Evolutionary conservation across 2,113 vertebrate species (phyloP).

Genomic region (Erpornis zantholeuca): DNA sequence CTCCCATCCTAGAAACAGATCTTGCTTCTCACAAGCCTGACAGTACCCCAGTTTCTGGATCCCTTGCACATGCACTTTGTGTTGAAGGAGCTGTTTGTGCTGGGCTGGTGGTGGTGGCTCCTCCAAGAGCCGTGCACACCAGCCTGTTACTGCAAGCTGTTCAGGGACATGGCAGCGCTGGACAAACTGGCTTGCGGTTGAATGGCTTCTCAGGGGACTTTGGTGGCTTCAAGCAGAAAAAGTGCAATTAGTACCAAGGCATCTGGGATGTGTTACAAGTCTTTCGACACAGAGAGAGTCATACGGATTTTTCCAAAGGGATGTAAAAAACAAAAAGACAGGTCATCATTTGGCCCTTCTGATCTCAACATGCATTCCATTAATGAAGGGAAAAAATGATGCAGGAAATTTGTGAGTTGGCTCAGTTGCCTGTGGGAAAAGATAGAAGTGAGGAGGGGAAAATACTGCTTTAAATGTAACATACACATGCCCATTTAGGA

Average conservation of each 20-base stretch:
- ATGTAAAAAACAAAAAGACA: background rate
- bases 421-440: conserved; percentile 24
- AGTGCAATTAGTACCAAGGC: background rate
- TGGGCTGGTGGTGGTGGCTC: background rate
- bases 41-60: rapidly evolving
- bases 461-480: background rate
- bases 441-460: background rate
- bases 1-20: background rate
- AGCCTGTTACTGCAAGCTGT: background rate
- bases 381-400: background rate
- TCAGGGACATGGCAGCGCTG: background rate
- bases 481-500: conserved; percentile 41
- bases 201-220: background rate
- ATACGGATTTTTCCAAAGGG: conserved; percentile 21
- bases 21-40: background rate
- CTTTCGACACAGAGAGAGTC: background rate
- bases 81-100: background rate
- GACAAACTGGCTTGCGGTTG: background rate
- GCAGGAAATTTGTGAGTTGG: conserved; percentile 29
- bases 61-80: background rate
- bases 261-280: conserved; percentile 24
- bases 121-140: background rate
- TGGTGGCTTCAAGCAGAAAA: background rate
- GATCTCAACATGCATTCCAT: conserved; percentile 41
- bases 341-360: conserved; percentile 38